These are phyloP conservation scores for Plectus sambesii DNA, from an alignment of 1,140 invertebrate genomes.

Conservation along the genomic window DNA sequence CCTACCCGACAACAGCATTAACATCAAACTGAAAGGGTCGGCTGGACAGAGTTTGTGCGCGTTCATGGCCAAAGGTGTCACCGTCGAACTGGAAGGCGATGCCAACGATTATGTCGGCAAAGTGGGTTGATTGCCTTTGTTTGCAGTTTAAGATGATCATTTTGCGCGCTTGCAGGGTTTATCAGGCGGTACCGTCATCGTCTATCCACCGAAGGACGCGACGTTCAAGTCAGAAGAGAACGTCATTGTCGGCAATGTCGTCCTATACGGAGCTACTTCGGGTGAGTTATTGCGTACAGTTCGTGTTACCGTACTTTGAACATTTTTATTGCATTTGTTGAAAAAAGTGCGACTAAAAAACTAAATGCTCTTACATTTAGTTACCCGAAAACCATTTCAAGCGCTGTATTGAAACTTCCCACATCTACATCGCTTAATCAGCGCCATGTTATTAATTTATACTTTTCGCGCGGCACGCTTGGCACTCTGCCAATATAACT, in stretches of 20 bases:
- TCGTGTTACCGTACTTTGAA: too few species aligned
- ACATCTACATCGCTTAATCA: too few species aligned
- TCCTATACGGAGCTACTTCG: slow-evolving; percentile 85
- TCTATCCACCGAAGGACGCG: slow-evolving; percentile 78
- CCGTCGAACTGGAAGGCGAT: slow-evolving; percentile 79
- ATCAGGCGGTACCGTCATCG: slow-evolving; percentile 80
- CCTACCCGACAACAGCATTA: slow-evolving; percentile 66
- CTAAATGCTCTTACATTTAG: too few species aligned
- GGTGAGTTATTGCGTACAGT: too few species aligned
- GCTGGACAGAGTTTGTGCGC: slow-evolving; percentile 95
- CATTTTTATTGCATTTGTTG: too few species aligned
- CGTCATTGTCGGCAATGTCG: slow-evolving; percentile 92
- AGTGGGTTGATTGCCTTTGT: slow-evolving; percentile 47
- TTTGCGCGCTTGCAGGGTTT: slow-evolving; percentile 56
- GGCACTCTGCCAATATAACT: too few species aligned
- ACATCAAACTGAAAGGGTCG: slow-evolving; percentile 71
- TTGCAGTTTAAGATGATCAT: too few species aligned
- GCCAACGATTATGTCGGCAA: slow-evolving; percentile 93
- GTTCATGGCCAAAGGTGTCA: slow-evolving; percentile 74
- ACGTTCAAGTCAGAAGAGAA: slow-evolving; percentile 71
- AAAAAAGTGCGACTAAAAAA: too few species aligned
- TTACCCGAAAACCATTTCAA: too few species aligned
- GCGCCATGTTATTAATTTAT: too few species aligned
- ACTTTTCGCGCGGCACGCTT: too few species aligned
- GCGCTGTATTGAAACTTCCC: too few species aligned